phyloP scores from a whole-genome alignment of 2,888 invertebrate genomes.

The Antitype chi region DNA sequence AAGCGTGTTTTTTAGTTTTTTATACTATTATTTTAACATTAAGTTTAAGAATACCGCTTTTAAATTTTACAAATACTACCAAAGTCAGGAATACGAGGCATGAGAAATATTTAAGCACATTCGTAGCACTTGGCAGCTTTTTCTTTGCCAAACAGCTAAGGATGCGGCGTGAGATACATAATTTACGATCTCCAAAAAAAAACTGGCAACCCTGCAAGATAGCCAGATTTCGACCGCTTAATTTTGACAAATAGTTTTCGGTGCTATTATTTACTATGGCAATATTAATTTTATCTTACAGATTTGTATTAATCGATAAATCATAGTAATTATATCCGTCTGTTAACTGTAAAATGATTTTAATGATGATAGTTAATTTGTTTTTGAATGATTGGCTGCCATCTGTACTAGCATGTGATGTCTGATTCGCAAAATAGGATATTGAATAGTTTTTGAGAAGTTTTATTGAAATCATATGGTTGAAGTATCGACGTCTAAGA shows the following conservation, averaged over 20 bases:
- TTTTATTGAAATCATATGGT: background rate
- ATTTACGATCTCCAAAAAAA: conserved; percentile 61
- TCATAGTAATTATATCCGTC: conserved; percentile 58
- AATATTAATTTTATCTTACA: conserved; percentile 62
- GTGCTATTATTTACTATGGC: conserved; percentile 64
- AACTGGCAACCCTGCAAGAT: conserved; percentile 62
- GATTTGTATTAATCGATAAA: conserved; percentile 70
- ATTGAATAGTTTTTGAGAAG: background rate
- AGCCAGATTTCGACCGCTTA: conserved; percentile 69
- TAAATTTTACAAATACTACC: conserved; percentile 8
- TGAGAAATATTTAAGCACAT: conserved; percentile 57
- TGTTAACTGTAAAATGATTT: conserved; percentile 56
- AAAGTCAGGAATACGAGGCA: conserved; percentile 18
- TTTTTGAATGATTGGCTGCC: conserved; percentile 44
- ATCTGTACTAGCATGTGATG: conserved; percentile 39
- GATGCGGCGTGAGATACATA: conserved; percentile 57
- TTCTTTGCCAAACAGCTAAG: conserved; percentile 62
- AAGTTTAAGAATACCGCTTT: too few relatives aligned
- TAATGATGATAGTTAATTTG: conserved; percentile 56
- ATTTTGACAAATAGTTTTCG: conserved; percentile 72
- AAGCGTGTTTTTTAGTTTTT: too few relatives aligned
- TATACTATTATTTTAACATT: too few relatives aligned
- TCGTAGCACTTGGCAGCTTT: conserved; percentile 59
- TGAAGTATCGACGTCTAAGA: background rate
- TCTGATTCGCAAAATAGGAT: conserved; percentile 18